phyloP scores from a whole-genome alignment of 2,888 invertebrate genomes.

The Pharmacophagus antenor region DNA sequence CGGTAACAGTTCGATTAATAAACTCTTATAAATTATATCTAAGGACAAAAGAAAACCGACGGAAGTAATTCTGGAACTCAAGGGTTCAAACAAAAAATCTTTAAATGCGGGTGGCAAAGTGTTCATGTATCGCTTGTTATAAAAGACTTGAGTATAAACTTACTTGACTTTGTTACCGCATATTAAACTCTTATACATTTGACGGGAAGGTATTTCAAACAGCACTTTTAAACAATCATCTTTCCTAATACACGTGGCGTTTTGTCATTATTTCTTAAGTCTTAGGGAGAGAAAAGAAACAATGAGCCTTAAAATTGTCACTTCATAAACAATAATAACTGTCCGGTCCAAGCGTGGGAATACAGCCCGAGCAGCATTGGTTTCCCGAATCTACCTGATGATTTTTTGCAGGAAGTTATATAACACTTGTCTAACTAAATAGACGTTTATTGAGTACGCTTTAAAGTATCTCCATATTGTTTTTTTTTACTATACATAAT shows the following conservation, averaged over 20 bases:
- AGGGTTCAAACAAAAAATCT: too few relatives aligned
- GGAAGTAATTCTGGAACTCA: too few relatives aligned
- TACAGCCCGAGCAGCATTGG: conserved; percentile 54
- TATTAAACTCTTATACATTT: background rate
- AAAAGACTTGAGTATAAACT: background rate
- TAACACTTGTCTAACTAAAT: conserved; percentile 69
- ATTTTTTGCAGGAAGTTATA: conserved; percentile 62
- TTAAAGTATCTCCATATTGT: conserved; percentile 52
- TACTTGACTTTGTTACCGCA: too few relatives aligned
- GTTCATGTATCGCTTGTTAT: background rate
- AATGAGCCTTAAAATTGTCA: conserved; percentile 63
- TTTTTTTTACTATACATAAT: conserved; percentile 27
- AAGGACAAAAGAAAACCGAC: too few relatives aligned
- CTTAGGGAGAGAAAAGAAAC: conserved; percentile 47
- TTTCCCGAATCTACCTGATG: conserved; percentile 72
- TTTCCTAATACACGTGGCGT: conserved; percentile 55
- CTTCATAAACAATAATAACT: conserved; percentile 62
- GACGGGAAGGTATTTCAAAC: background rate
- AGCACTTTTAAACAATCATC: conserved; percentile 19
- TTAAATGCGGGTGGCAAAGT: too few relatives aligned
- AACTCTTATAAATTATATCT: too few relatives aligned
- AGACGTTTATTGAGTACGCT: conserved; percentile 55
- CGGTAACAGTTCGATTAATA: too few relatives aligned
- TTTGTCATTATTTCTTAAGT: conserved; percentile 53
- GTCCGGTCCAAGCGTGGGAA: conserved; percentile 67